Base-by-base conservation (phyloP, 1,140 invertebrate species). In the Saccostrea glomerata region DNA sequence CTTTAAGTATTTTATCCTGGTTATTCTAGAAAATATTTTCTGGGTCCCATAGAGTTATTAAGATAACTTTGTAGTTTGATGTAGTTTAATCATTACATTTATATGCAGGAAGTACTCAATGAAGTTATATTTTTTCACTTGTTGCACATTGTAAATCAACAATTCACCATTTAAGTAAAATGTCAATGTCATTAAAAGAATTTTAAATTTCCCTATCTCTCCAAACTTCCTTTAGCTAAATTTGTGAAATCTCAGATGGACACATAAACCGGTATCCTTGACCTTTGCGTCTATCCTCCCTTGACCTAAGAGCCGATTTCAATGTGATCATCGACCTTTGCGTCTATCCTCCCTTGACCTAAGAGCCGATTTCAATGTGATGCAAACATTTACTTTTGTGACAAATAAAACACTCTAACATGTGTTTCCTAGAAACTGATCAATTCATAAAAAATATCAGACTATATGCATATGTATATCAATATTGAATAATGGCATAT, bases 381-480 rank as follows among this genome's bases (percentile, higher is more conserved):
- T 63, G 7, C 58, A 63, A 63, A 17, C 58, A n/a, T 30, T 15
- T 30, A 30, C 25, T 77, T 77, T 5, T 77, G 70, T 40, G 70
- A 77, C 23, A 25, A 30, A 30, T 13, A 77, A 36, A n/a, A 20
- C 25, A 36, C 25, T 77, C 30, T 77, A 13, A 30, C 70, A 77
- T 77, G 70, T 77, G 70, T 77, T 77, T 36, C 70, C 13, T 25
- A 30, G 30, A 77, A 77, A 77, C 25, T 77, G 70, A 77, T 77
- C 70, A 77, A 15, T 25, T 4, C 15, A 15, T 11, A 77, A 30
- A 25, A 77, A 36, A 30, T 15, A 77, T 36, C 5, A 63, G 5
- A 47, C 47, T 47, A 47, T 47, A 47, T 47, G 58, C 17, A 63
- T 63, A 13, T 60, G 25, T 25, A 13, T 73, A 77, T 77, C 25